Percentiles rank a stretch among this genome's conserved stretches.
These are phyloP conservation scores for Cheumatopsyche charites DNA, from an alignment of 1,140 invertebrate species.

Conservation along the genomic window DNA sequence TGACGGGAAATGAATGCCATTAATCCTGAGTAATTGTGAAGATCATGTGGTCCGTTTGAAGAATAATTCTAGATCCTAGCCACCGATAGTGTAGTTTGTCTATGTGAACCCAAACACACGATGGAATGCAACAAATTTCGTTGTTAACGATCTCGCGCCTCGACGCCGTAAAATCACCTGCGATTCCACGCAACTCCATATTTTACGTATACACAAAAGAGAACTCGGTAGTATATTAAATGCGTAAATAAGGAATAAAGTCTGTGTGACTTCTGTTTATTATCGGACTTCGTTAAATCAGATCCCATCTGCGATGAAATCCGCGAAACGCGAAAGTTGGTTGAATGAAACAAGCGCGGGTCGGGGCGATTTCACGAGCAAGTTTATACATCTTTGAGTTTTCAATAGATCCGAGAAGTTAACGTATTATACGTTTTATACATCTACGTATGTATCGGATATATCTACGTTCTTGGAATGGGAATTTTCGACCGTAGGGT, in stretches of 20 bases:
- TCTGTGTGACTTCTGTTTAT: conserved; percentile 4
- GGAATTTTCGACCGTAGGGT: not conserved
- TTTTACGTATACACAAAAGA: not conserved
- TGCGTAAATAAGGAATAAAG: not conserved
- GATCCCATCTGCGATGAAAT: conserved; percentile 16
- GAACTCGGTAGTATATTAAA: too few relatives aligned
- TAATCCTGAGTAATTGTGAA: conserved; percentile 47
- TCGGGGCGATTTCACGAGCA: conserved; percentile 9
- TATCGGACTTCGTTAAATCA: not conserved
- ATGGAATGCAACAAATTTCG: conserved; percentile 26
- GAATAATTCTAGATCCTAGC: conserved; percentile 40
- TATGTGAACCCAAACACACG: conserved; percentile 1
- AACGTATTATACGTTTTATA: not conserved
- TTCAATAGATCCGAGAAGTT: conserved; percentile 29
- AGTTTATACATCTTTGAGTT: conserved; percentile 37
- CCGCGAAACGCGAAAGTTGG: conserved; percentile 1
- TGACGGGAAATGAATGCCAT: conserved; percentile 45
- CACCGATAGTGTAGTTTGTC: conserved; percentile 22
- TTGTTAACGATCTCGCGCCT: conserved; percentile 19
- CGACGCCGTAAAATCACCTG: not conserved
- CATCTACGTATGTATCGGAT: not conserved
- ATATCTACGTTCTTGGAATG: not conserved
- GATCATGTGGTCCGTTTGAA: conserved; percentile 37
- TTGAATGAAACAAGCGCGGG: conserved; percentile 30
- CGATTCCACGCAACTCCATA: not conserved